These are phyloP conservation scores for Platyscapa corneri DNA, from an alignment of 1,140 invertebrate genomes.

Conservation along the genomic window DNA sequence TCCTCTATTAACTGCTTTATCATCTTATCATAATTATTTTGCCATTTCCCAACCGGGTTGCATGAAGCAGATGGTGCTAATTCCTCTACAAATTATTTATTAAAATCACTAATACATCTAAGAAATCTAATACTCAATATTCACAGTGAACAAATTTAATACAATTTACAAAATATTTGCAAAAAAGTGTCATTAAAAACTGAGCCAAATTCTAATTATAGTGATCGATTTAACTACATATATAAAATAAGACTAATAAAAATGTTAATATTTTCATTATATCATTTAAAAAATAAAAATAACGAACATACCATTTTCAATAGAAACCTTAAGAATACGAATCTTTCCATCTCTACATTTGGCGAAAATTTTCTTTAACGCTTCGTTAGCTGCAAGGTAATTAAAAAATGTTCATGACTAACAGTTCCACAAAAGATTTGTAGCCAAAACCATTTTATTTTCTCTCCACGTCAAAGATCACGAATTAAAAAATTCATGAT, in stretches of 20 bases:
- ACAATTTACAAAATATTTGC: neutral
- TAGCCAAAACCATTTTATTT: neutral
- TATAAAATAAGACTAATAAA: neutral
- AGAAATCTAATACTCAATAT: neutral
- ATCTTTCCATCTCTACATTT: conserved; percentile 88
- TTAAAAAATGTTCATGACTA: neutral
- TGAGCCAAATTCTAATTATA: conserved; percentile 19
- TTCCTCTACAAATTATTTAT: conserved; percentile 81
- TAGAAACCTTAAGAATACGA: conserved; percentile 87
- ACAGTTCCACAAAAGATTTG: neutral
- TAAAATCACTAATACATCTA: neutral
- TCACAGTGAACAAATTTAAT: neutral
- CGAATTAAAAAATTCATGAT: neutral
- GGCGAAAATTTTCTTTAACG: conserved; percentile 86
- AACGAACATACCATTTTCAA: conserved; percentile 84
- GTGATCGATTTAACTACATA: neutral
- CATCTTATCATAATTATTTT: conserved; percentile 90
- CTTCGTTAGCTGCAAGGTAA: conserved; percentile 84
- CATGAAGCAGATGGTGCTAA: conserved; percentile 81
- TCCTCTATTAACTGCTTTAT: conserved; percentile 86
- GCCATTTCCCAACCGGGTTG: conserved; percentile 85
- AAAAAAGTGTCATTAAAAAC: neutral
- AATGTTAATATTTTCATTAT: neutral
- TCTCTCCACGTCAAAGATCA: neutral
- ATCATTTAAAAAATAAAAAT: neutral